These are phyloP conservation scores for Ceyx cyanopectus DNA, from an alignment of 2,113 vertebrate species.

Conservation along the genomic window DNA sequence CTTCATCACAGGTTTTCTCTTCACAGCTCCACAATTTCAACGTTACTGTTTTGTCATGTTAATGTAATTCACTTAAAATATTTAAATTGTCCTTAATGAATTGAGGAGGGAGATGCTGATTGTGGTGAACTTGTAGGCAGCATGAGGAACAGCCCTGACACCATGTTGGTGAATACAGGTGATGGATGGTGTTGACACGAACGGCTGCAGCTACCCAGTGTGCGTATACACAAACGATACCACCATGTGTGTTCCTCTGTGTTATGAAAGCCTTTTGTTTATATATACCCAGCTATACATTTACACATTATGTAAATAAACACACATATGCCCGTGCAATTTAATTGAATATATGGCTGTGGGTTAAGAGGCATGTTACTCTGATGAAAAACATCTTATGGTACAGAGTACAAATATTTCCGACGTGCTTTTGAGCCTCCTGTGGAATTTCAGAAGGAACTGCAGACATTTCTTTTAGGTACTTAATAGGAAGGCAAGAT, in stretches of 20 bases:
- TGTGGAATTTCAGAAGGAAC: constrained; percentile 66
- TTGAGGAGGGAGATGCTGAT: constrained; percentile 31
- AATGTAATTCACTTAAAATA: constrained; percentile 63
- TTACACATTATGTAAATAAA: constrained; percentile 74
- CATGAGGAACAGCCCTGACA: background rate
- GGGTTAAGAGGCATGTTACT: constrained; percentile 69
- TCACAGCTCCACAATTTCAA: background rate
- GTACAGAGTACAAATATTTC: constrained; percentile 57
- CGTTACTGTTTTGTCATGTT: constrained; percentile 58
- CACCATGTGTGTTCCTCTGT: constrained; percentile 66
- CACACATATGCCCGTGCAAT: constrained; percentile 71
- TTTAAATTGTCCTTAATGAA: constrained; percentile 66
- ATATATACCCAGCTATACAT: constrained; percentile 71
- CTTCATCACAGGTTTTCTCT: constrained; percentile 42
- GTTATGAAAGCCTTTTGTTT: constrained; percentile 71
- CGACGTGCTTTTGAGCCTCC: constrained; percentile 41
- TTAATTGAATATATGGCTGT: constrained; percentile 69
- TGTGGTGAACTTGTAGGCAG: constrained; percentile 28
- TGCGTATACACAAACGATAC: constrained; percentile 65
- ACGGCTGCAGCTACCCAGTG: constrained; percentile 55
- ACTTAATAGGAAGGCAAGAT: background rate
- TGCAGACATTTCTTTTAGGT: constrained; percentile 45
- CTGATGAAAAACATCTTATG: constrained; percentile 72
- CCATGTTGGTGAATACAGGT: constrained; percentile 64
- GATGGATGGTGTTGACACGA: constrained; percentile 71